Evolutionary conservation across 2,797 vertebrate species (phyloP).

Genomic region (Telmatherina bonti): DNA sequence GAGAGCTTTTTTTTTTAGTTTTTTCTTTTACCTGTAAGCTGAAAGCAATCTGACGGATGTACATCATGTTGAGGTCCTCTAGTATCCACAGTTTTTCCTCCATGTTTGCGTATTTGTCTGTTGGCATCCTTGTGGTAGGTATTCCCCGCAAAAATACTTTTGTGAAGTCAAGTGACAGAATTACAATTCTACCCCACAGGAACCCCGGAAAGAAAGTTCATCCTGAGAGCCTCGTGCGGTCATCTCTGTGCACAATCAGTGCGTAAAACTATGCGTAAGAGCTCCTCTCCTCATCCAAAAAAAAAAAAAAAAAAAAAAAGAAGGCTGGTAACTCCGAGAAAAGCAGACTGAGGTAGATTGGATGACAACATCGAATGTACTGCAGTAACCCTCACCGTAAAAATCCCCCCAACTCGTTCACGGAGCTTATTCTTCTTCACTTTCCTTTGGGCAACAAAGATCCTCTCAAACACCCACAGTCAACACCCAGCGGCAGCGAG

Average conservation of each 20-base stretch:
- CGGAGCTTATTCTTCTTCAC: constrained; percentile 66
- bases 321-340: constrained; percentile 8
- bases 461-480: constrained; percentile 77
- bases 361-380: constrained; percentile 60
- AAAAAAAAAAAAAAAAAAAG: too few relatives aligned
- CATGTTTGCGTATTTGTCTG: constrained; percentile 85
- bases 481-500: constrained; percentile 61
- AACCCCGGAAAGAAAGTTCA: constrained; percentile 45
- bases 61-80: constrained; percentile 97
- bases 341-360: constrained; percentile 35
- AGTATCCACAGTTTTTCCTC: constrained; percentile 93
- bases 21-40: constrained; percentile 89
- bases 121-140: constrained; percentile 74
- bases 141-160: constrained; percentile 23
- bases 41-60: constrained; percentile 95
- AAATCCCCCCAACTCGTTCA: constrained; percentile 48
- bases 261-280: constrained; percentile 68
- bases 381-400: constrained; percentile 42
- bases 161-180: not conserved
- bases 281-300: constrained; percentile 55
- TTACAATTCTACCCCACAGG: constrained; percentile 33
- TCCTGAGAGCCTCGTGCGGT: constrained; percentile 13
- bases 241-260: not conserved
- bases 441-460: constrained; percentile 71
- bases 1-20: not conserved